A percentile compares a stretch with the other conserved stretches of the same genome.
Conservation (phyloP, 2,113 vertebrate genomes). For the Saccopteryx bilineata region DNA sequence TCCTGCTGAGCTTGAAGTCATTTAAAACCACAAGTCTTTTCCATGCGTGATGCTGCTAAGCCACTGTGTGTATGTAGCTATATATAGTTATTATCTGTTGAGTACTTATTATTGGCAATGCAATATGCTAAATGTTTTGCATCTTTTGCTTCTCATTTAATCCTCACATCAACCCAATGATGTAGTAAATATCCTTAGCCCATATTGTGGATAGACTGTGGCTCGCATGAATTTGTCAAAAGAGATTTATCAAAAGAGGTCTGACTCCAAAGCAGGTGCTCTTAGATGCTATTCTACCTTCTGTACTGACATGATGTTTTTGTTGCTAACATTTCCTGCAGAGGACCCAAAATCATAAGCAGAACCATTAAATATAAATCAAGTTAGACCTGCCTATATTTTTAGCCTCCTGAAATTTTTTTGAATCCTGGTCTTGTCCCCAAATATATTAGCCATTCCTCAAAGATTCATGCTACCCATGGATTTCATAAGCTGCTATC, state of each 20-base stretch:
- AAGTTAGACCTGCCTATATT: background rate
- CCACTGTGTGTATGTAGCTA: slow-evolving; percentile 36
- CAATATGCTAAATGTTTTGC: slow-evolving; percentile 69
- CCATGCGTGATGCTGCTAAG: slow-evolving; percentile 73
- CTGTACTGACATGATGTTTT: background rate
- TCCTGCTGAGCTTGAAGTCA: slow-evolving; percentile 60
- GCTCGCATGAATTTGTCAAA: background rate
- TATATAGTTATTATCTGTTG: slow-evolving; percentile 78
- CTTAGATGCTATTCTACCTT: background rate
- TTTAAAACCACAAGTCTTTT: slow-evolving; percentile 73
- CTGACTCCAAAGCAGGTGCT: slow-evolving; percentile 4
- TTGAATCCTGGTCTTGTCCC: background rate
- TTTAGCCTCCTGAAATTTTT: slow-evolving; percentile 23
- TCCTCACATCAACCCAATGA: background rate
- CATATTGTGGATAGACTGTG: background rate
- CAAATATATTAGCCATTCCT: background rate
- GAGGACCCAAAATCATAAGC: background rate
- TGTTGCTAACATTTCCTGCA: background rate
- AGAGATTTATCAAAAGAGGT: background rate
- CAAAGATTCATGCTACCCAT: background rate
- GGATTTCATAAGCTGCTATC: background rate
- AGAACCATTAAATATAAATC: background rate
- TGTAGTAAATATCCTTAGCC: background rate
- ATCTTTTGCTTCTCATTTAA: slow-evolving; percentile 70
- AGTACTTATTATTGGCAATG: slow-evolving; percentile 67